Conservation (phyloP, 2,888 invertebrate genomes). For the Hyppa rectilinea region DNA sequence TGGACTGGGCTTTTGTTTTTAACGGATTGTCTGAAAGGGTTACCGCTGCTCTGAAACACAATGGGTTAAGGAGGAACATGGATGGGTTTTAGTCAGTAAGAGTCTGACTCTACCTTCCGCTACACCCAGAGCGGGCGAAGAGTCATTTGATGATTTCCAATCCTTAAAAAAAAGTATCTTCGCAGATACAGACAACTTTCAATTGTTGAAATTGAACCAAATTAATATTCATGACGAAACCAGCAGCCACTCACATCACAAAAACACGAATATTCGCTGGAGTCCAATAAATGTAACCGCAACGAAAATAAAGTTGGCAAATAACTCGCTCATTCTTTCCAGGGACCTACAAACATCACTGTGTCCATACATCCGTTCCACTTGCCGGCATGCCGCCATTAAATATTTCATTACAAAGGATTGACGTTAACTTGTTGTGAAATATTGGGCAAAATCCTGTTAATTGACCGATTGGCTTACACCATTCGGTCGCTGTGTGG, state of each 20-base stretch:
- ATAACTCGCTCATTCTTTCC: constrained; percentile 27
- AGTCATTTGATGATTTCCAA: too few relatives aligned
- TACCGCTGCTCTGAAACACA: too few relatives aligned
- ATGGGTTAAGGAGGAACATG: too few relatives aligned
- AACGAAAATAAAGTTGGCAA: constrained; percentile 41
- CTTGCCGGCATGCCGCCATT: constrained; percentile 44
- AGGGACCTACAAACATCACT: constrained; percentile 31
- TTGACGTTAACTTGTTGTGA: constrained; percentile 57
- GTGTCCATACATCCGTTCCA: constrained; percentile 63
- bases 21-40: too few relatives aligned
- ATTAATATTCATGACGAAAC: background rate
- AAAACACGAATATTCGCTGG: constrained; percentile 1
- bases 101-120: too few relatives aligned
- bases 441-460: constrained; percentile 67
- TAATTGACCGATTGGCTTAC: constrained; percentile 66
- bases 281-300: constrained; percentile 6
- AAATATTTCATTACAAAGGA: constrained; percentile 64
- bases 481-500: constrained; percentile 59
- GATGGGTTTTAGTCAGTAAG: too few relatives aligned
- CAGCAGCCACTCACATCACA: constrained; percentile 2
- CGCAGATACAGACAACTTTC: background rate
- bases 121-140: too few relatives aligned
- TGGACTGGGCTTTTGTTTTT: background rate
- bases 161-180: too few relatives aligned
- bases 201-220: background rate